Percentiles rank a stretch among this genome's conserved stretches.
These are phyloP conservation scores for Portunus trituberculatus DNA, from an alignment of 1,140 invertebrate genomes.

Conservation along the genomic window DNA sequence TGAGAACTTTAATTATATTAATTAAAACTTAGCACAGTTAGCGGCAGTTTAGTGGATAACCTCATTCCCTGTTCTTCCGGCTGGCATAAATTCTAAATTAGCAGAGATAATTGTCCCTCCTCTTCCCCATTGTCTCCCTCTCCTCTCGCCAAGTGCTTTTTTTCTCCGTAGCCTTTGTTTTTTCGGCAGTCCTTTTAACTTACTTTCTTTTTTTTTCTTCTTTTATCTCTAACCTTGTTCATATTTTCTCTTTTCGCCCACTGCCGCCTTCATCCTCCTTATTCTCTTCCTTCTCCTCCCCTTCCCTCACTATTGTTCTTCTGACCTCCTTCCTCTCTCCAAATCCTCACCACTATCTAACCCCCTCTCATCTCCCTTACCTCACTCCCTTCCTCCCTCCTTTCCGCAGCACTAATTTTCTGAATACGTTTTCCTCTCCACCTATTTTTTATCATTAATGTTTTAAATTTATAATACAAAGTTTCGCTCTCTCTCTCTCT, in stretches of 20 bases:
- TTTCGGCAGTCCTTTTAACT: too few species aligned
- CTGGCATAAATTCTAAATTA: constrained; percentile 5
- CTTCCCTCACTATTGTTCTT: not conserved
- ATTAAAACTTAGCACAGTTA: constrained; percentile 11
- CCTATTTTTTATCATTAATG: not conserved
- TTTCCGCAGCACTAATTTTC: not conserved
- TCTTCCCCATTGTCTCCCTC: not conserved
- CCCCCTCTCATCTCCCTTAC: not conserved
- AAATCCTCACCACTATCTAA: not conserved
- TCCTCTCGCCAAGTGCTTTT: too few species aligned
- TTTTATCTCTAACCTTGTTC: too few species aligned
- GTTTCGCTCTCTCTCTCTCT: not conserved
- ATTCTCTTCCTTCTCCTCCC: not conserved
- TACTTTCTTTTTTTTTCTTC: too few species aligned
- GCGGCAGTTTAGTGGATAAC: constrained; percentile 20
- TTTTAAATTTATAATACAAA: not conserved
- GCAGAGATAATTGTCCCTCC: not conserved
- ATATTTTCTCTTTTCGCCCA: too few species aligned
- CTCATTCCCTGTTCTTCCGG: not conserved
- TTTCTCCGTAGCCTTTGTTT: too few species aligned
- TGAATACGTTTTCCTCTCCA: not conserved
- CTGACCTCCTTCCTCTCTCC: not conserved
- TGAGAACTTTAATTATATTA: constrained; percentile 2
- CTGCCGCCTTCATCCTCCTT: too few species aligned
- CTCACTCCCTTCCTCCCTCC: not conserved